Base-by-base conservation (phyloP, 2,888 invertebrate genomes). In the Mallateleia sp. region DNA sequence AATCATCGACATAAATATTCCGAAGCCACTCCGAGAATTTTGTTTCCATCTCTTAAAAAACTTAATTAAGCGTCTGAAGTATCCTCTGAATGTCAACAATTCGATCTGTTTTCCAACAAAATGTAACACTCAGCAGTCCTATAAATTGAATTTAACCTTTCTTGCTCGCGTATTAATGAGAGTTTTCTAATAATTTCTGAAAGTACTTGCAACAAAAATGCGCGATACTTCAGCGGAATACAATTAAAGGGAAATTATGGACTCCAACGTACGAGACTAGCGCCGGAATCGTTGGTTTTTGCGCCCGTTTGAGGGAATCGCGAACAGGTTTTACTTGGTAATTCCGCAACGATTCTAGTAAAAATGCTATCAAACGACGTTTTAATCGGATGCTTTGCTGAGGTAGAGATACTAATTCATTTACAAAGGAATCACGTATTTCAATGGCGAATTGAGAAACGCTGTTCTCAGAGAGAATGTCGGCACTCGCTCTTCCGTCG, bases 401-500 rank as follows among this genome's bases (percentile, higher is more conserved):
- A 82, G 32, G 28, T 11, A 69, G 42, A 47, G 77, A 66, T 52
- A 64, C 58, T 72, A 34, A 50, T 72, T 72, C 84, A 64, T 84
- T 84, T 77, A 72, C 78, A 84, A 78, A 64, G 58, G 45, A 58
- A 78, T 84, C 78, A 78, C 78, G 84, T 72, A 71, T 84, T 66
- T 72, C 78, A 84, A 66, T 72, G 60, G 38, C 58, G 60, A 84
- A 78, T 84, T 84, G 82, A 82, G 75, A 82, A 82, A 82, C 75
- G 60, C 42, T 60, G 47, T 54, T 75, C 69, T 34, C 11, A 8
- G 24, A 7, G 66, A 74, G 60, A 82, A 82, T 66, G 72, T 47
- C 52, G 69, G 28, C 32, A 47, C 42, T 38, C 38, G 79, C 42
- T 28, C 66, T 83, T 75, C 77, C 69, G 58, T 54, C 71, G 69